phyloP scores from a whole-genome alignment of 1,140 invertebrate genomes.

The Dreissena rostriformis region DNA sequence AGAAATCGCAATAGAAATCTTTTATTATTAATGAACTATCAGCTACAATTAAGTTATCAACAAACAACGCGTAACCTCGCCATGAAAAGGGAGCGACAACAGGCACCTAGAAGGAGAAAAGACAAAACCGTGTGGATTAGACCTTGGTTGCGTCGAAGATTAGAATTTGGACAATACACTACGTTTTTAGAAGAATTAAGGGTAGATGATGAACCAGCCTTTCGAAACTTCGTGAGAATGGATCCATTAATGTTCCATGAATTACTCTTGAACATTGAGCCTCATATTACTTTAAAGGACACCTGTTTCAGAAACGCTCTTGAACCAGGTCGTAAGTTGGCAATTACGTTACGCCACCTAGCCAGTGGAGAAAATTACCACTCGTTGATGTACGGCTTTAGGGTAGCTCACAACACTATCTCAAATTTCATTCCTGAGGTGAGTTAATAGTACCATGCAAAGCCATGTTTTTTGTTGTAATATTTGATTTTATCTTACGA shows the following conservation, averaged over 20 bases:
- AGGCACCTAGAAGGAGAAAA: not conserved
- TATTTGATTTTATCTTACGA: no score
- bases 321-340: not conserved
- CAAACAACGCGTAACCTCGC: not conserved
- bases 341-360: not conserved
- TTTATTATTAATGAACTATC: not conserved
- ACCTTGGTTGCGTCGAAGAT: not conserved
- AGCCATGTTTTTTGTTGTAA: not conserved
- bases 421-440: not conserved
- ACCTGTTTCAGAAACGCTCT: not conserved
- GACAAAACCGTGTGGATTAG: not conserved
- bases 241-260: slow-evolving; percentile 5
- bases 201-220: not conserved
- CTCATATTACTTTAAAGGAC: not conserved
- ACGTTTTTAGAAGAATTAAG: not conserved
- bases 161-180: not conserved
- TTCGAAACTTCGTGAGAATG: not conserved
- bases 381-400: slow-evolving; percentile 10
- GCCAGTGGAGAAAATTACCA: not conserved
- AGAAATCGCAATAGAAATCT: no score
- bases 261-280: not conserved
- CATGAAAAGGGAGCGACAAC: not conserved
- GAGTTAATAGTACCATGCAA: not conserved
- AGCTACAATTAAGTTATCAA: not conserved
- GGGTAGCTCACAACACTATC: not conserved